Conservation (phyloP, 1,140 invertebrate species). For the Apis dorsata region DNA sequence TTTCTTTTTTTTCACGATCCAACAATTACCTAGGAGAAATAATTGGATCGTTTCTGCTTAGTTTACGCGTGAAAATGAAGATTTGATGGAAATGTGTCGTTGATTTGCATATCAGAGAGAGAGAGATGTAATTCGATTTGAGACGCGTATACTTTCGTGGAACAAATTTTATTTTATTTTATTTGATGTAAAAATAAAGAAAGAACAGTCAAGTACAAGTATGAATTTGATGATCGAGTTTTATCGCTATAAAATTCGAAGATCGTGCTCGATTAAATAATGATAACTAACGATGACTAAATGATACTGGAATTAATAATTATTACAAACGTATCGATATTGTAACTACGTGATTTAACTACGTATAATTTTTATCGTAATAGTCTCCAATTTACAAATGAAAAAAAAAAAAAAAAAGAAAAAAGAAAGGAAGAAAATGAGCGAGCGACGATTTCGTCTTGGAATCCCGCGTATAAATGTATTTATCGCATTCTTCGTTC, state of each 20-base stretch:
- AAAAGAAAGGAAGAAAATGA: not conserved
- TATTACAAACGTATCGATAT: too few species aligned
- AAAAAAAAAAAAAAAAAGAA: not conserved
- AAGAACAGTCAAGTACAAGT: too few species aligned
- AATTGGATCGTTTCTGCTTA: not conserved
- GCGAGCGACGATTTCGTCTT: not conserved
- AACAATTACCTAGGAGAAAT: not conserved
- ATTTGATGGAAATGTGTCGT: not conserved
- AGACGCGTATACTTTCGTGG: not conserved
- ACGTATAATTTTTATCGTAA: too few species aligned
- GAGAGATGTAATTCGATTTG: not conserved
- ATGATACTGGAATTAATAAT: too few species aligned
- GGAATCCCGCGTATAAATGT: slow-evolving; percentile 34
- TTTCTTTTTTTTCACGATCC: not conserved
- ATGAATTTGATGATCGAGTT: too few species aligned
- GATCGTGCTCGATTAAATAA: too few species aligned
- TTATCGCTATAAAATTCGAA: too few species aligned
- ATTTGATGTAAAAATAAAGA: too few species aligned
- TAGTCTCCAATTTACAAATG: not conserved
- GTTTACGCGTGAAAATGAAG: not conserved
- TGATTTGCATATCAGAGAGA: too few species aligned
- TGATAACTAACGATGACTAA: too few species aligned
- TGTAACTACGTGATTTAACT: too few species aligned
- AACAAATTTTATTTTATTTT: not conserved
- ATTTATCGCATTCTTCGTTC: slow-evolving; percentile 49